phyloP scores from a whole-genome alignment of 1,140 invertebrate genomes.

The Cephus cinctus region DNA sequence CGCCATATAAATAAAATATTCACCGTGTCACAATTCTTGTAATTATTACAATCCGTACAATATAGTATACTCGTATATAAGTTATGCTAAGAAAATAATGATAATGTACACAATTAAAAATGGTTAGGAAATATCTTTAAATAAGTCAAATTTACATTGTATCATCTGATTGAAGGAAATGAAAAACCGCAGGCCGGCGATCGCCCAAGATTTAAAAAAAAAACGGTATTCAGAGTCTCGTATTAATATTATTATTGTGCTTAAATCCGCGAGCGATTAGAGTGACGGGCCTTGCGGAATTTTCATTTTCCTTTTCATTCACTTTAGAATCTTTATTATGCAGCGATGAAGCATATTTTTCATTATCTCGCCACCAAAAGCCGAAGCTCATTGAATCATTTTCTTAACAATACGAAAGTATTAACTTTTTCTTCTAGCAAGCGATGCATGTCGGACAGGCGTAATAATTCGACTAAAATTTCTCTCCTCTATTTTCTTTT shows the following conservation, averaged over 20 bases:
- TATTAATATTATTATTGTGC: conserved; percentile 25
- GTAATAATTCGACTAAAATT: neutral
- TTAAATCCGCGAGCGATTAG: conserved; percentile 27
- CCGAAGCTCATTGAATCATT: conserved; percentile 31
- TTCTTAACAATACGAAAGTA: conserved; percentile 15
- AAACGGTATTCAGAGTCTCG: conserved; percentile 21
- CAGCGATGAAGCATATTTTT: conserved; percentile 24
- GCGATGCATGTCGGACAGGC: conserved; percentile 9
- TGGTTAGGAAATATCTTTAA: conserved; percentile 50
- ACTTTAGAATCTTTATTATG: conserved; percentile 14
- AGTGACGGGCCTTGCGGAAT: conserved; percentile 29
- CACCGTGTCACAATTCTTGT: conserved; percentile 33
- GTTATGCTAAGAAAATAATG: conserved; percentile 48
- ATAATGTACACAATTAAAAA: conserved; percentile 55
- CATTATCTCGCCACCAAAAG: conserved; percentile 27
- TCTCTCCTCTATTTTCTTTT: neutral
- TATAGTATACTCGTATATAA: conserved; percentile 43
- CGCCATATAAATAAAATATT: conserved; percentile 48
- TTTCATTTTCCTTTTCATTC: conserved; percentile 6
- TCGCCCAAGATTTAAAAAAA: conserved; percentile 24
- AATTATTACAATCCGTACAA: conserved; percentile 49
- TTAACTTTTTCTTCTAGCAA: conserved; percentile 19
- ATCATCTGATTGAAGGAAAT: conserved; percentile 32
- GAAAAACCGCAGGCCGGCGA: conserved; percentile 28
- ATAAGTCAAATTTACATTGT: conserved; percentile 52